These are phyloP conservation scores for Steatocranus sp. DNA, from an alignment of 2,797 vertebrate genomes.

Conservation along the genomic window DNA sequence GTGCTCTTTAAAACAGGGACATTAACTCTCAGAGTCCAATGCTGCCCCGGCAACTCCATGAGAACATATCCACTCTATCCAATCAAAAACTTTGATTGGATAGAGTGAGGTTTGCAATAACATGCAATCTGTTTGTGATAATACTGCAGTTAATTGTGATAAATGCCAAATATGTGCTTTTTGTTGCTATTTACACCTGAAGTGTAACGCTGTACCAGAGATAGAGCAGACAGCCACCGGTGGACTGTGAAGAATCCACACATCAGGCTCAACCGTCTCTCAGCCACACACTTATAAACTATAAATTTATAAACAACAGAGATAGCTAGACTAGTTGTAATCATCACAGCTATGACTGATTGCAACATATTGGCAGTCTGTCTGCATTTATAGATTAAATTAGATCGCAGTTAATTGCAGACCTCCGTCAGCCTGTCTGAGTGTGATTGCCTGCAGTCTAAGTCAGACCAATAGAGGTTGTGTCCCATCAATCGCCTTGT, in stretches of 20 bases:
- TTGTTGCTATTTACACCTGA: not conserved
- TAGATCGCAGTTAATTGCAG: not conserved
- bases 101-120: not conserved
- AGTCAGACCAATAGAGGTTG: not conserved
- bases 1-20: not conserved
- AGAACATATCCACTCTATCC: too few species aligned
- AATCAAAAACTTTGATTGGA: too few species aligned
- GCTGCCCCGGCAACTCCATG: not conserved
- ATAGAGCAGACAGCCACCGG: not conserved
- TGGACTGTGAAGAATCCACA: not conserved
- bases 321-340: not conserved
- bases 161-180: not conserved
- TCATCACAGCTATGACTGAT: not conserved
- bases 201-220: not conserved
- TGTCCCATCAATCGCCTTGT: accelerated
- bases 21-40: not conserved
- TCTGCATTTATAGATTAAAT: not conserved
- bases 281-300: not conserved
- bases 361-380: not conserved
- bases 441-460: not conserved
- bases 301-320: not conserved
- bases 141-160: not conserved
- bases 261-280: not conserved
- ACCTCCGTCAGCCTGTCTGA: not conserved
- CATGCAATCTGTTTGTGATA: not conserved